A percentile compares a stretch with the other conserved stretches of the same genome.
These are phyloP conservation scores for Periophthalmus magnuspinnatus DNA, from an alignment of 2,797 vertebrate species.

Conservation along the genomic window DNA sequence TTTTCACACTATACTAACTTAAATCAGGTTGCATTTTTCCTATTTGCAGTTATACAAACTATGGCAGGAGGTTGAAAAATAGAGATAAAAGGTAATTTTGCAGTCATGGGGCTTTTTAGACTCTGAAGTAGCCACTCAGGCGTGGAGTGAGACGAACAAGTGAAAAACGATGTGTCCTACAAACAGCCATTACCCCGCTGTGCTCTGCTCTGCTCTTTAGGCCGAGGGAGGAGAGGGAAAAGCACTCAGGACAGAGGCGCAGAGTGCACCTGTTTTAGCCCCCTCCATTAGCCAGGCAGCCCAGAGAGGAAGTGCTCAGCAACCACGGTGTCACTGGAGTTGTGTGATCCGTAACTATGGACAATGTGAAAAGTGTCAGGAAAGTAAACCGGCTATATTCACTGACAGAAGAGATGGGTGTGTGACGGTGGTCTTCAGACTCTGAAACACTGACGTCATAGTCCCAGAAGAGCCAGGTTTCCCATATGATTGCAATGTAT, in stretches of 20 bases:
- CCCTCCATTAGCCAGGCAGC: conserved; percentile 59
- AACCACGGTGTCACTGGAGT: conserved; percentile 30
- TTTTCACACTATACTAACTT: neutral
- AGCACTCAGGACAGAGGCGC: conserved; percentile 48
- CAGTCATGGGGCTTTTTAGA: conserved; percentile 10
- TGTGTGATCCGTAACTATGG: conserved; percentile 8
- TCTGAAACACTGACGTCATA: no score
- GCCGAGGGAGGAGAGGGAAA: conserved; percentile 49
- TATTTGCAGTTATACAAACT: conserved; percentile 6
- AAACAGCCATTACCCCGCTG: conserved; percentile 60
- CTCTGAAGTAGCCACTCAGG: conserved; percentile 43
- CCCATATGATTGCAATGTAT: no score
- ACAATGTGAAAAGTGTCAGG: conserved; percentile 12
- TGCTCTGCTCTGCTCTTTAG: conserved; percentile 32
- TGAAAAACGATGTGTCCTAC: conserved; percentile 51
- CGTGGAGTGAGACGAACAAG: conserved; percentile 46
- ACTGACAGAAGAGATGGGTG: neutral
- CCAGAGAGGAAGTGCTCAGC: conserved; percentile 33
- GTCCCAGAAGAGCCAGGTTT: no score
- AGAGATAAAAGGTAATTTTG: conserved; percentile 24
- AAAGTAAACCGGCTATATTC: neutral
- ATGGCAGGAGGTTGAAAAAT: conserved; percentile 18
- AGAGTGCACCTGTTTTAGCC: conserved; percentile 64
- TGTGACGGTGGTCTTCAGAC: neutral
- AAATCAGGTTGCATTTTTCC: neutral